Conservation (phyloP, 2,888 invertebrate genomes). For the Orthosia gracilis region DNA sequence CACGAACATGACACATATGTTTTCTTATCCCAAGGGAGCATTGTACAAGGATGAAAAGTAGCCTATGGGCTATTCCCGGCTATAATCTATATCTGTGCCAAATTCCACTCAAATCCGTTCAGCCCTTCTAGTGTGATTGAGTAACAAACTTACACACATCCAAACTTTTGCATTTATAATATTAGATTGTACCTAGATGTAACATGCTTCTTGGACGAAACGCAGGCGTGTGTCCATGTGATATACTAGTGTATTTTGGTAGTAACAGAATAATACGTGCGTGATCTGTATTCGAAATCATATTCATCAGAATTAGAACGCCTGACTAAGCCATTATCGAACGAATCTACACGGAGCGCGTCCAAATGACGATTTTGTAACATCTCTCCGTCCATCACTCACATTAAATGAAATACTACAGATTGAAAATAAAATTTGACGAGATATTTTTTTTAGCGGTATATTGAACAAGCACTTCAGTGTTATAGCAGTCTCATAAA, state of each 20-base stretch:
- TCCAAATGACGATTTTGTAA: conserved; percentile 30
- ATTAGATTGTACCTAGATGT: no score
- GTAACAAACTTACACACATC: no score
- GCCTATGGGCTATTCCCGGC: no score
- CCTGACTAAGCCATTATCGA: conserved; percentile 23
- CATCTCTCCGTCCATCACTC: conserved; percentile 47
- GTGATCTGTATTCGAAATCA: conserved; percentile 34
- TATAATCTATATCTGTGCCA: no score
- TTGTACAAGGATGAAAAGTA: no score
- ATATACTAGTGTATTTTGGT: not conserved
- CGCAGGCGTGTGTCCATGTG: not conserved
- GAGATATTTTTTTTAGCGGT: conserved; percentile 49
- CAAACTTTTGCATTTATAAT: no score
- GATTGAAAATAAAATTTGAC: conserved; percentile 46
- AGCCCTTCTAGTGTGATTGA: no score
- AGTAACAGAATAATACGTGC: conserved; percentile 11
- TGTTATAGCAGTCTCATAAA: conserved; percentile 57
- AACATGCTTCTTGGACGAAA: conserved; percentile 12
- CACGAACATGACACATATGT: no score
- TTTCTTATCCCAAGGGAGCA: no score
- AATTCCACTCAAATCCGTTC: no score
- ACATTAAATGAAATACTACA: conserved; percentile 38
- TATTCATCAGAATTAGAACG: conserved; percentile 30
- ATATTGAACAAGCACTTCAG: conserved; percentile 41
- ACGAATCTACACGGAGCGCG: conserved; percentile 27